Percentiles rank a stretch among this genome's conserved stretches.
These are phyloP conservation scores for Scaptomyza caliginosa DNA, from an alignment of 2,888 invertebrate genomes.

Conservation along the genomic window DNA sequence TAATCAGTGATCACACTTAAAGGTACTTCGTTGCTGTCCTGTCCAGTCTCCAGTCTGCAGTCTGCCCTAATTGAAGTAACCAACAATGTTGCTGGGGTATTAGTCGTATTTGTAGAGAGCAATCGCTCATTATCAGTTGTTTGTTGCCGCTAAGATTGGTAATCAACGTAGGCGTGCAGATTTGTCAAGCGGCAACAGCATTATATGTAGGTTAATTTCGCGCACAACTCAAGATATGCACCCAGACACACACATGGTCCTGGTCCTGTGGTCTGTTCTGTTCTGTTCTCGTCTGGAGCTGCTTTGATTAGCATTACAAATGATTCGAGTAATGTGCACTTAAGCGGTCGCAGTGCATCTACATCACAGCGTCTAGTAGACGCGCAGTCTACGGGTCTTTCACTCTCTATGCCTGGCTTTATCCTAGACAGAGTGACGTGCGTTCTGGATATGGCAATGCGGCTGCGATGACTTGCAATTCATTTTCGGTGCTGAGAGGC, in stretches of 20 bases:
- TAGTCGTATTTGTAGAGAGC: conserved; percentile 62
- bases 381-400: conserved; percentile 17
- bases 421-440: conserved; percentile 80
- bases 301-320: conserved; percentile 79
- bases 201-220: conserved; percentile 76
- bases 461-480: conserved; percentile 75
- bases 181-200: conserved; percentile 68
- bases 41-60: conserved; percentile 4
- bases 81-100: conserved; percentile 13
- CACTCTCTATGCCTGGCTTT: conserved; percentile 43
- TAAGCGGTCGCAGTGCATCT: conserved; percentile 70
- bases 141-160: conserved; percentile 74
- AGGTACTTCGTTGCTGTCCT: conserved; percentile 48
- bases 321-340: conserved; percentile 78
- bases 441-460: conserved; percentile 73
- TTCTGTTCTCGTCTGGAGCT: conserved; percentile 24
- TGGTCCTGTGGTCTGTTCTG: conserved; percentile 6
- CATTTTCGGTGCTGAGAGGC: conserved; percentile 60
- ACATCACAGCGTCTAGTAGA: conserved; percentile 20
- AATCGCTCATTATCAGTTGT: conserved; percentile 79
- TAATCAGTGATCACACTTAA: conserved; percentile 74
- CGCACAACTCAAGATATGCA: conserved; percentile 76
- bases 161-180: conserved; percentile 78
- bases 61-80: conserved; percentile 69
- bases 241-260: conserved; percentile 24